phyloP scores from a whole-genome alignment of 2,797 vertebrate species.

The Myotis vivesi region DNA sequence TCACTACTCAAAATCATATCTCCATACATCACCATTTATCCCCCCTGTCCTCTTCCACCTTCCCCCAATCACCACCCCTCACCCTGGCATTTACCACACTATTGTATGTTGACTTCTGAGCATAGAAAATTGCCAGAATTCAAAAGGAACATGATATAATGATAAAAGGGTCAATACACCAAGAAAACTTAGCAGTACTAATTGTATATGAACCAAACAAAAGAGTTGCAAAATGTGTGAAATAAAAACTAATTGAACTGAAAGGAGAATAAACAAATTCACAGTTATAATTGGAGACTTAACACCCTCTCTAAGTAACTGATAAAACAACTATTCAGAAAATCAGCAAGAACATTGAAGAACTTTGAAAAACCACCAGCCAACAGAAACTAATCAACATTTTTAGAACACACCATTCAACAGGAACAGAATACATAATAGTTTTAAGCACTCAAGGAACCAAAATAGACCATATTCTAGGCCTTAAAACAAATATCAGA shows the following conservation, averaged over 20 bases:
- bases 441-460: background rate
- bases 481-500: background rate
- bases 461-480: background rate
- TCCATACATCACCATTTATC: too few relatives aligned
- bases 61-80: too few relatives aligned
- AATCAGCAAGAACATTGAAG: background rate
- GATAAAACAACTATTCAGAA: background rate
- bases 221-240: background rate
- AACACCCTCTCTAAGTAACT: background rate
- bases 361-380: background rate
- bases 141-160: background rate
- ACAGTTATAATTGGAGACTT: background rate
- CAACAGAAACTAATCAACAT: background rate
- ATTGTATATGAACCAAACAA: background rate
- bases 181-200: background rate
- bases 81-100: too few relatives aligned
- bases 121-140: background rate
- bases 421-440: background rate
- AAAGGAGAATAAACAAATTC: background rate
- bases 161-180: background rate
- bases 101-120: background rate
- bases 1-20: too few relatives aligned
- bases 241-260: background rate
- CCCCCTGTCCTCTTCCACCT: too few relatives aligned
- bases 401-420: background rate